Evolutionary conservation across 1,140 invertebrate genomes (phyloP), one percentile per base, ranked within the genome.

Genomic region (Euura lappo): DNA sequence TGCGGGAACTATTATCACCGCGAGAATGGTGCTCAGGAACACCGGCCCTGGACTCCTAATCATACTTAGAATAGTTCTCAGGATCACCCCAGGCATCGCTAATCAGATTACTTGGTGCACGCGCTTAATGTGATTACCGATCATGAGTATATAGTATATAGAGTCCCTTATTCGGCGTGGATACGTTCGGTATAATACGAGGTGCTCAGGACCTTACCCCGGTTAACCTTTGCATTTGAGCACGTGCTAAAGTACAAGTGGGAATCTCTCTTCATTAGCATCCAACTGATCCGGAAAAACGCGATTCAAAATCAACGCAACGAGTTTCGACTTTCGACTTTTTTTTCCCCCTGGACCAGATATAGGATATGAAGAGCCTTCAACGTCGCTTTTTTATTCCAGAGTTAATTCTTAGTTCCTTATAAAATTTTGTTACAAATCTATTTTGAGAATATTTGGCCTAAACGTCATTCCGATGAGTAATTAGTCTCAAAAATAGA

Each of bases 71-170:
- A 87, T 86, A 87, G 86, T 87, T 88, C 51, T 86, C 86, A 80
- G 85, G 86, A 88, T 88, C 86, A 87, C 83, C 84, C 83, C 83
- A 82, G 83, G 82, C 84, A 85, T 82, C 85, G 79, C 85, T 87
- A 88, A 88, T 87, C 86, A 86, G 86, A 87, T 88, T 87, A 87
- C 80, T 81, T 79, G 79, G 83, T 86, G 86, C 86, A 87, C 85
- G 83, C 85, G 86, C 85, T 87, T 87, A 87, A 87, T 88, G 86
- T 87, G 86, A 88, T 88, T 87, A 88, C 85, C 85, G 86, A 87
- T 87, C 85, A 86, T 86, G 84, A 88, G 85, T 83, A 70, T 6
- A 44, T n/a, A 28, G 51, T 60, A 60, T 60, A 60, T n/a, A 28
- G 51, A 60, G 51, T 60, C 51, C 51, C 51, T 60, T 60, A 60